A percentile compares a stretch with the other conserved stretches of the same genome.
These are phyloP conservation scores for Glareola pratincola DNA, from an alignment of 2,113 vertebrate genomes.

Conservation along the genomic window DNA sequence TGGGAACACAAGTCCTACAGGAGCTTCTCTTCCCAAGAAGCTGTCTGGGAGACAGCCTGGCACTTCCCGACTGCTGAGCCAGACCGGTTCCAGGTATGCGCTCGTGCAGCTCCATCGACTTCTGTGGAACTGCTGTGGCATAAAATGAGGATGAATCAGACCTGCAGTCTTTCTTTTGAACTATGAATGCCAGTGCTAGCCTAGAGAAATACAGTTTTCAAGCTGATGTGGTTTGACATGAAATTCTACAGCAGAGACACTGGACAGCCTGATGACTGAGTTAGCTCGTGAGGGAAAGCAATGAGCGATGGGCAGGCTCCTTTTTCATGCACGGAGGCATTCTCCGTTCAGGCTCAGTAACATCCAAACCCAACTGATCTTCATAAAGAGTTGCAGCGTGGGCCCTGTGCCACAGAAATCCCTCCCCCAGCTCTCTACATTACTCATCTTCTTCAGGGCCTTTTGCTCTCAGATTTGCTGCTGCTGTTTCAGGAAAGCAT, in stretches of 20 bases:
- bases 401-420: neutral
- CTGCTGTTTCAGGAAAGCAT: conserved; percentile 15
- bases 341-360: neutral
- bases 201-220: conserved; percentile 19
- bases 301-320: neutral
- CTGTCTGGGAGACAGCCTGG: neutral
- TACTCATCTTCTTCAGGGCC: conserved; percentile 26
- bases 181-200: conserved; percentile 41
- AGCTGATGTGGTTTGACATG: conserved; percentile 50
- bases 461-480: conserved; percentile 1
- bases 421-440: neutral
- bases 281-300: neutral
- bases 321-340: neutral
- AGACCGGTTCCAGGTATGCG: rapidly evolving
- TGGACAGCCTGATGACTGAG: neutral
- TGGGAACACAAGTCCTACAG: neutral
- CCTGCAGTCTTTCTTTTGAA: neutral
- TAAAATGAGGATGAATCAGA: conserved; percentile 11
- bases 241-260: neutral
- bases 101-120: neutral
- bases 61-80: neutral
- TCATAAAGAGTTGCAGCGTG: neutral
- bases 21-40: neutral
- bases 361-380: neutral
- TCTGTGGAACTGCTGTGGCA: neutral